A percentile compares a stretch with the other conserved stretches of the same genome.
Conservation (phyloP, 2,113 vertebrate species). For the Chamaetylas fuelleborni region DNA sequence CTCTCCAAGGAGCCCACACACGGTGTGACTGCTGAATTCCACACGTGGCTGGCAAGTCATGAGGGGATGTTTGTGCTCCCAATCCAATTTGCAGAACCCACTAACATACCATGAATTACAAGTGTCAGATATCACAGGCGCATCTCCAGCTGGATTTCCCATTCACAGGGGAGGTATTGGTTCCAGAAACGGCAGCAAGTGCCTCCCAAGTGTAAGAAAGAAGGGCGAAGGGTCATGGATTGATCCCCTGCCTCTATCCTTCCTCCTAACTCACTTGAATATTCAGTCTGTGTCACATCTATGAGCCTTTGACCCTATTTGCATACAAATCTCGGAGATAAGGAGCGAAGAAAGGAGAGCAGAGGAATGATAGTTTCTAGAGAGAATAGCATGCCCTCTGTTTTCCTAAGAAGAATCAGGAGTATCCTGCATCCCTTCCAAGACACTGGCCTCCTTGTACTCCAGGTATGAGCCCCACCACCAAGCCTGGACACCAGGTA, state of each 20-base stretch:
- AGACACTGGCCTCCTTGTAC: not conserved
- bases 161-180: conserved; percentile 2
- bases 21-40: conserved; percentile 16
- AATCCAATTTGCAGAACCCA: not conserved
- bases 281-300: not conserved
- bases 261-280: not conserved
- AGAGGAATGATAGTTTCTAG: not conserved
- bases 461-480: not conserved
- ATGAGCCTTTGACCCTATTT: conserved; percentile 22
- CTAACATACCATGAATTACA: not conserved
- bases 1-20: conserved; percentile 10
- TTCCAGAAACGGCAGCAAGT: not conserved
- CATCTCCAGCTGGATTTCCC: conserved; percentile 48
- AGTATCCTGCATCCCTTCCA: not conserved
- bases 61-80: not conserved
- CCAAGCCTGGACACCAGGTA: not conserved
- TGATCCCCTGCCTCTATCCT: not conserved
- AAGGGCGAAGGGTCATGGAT: not conserved
- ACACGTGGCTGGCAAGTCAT: conserved; percentile 7
- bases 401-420: not conserved
- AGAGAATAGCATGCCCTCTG: not conserved
- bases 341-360: not conserved
- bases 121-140: conserved; percentile 59
- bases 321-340: not conserved
- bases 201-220: not conserved